These are phyloP conservation scores for Drosophila buzzatii DNA, from an alignment of 2,888 invertebrate species.

Conservation along the genomic window DNA sequence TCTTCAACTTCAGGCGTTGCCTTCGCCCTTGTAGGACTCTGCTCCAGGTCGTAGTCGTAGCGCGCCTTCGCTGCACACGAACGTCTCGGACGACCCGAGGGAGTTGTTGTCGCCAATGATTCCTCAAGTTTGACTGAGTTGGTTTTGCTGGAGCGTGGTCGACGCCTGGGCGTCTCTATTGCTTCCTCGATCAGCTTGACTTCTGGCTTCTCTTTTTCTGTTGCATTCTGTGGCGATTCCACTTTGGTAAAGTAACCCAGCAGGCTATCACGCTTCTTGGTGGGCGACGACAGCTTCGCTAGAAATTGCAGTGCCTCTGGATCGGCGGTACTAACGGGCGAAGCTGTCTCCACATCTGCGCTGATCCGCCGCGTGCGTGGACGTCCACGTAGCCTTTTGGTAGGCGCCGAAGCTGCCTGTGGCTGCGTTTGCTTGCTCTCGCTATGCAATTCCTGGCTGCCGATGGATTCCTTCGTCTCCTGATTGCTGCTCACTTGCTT, in stretches of 20 bases:
- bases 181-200: background rate
- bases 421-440: background rate
- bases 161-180: slow-evolving; percentile 48
- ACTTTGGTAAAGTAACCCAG: slow-evolving; percentile 87
- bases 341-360: slow-evolving; percentile 56
- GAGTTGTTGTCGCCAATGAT: slow-evolving; percentile 33
- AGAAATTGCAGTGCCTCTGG: slow-evolving; percentile 86
- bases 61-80: slow-evolving; percentile 81
- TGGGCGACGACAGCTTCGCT: slow-evolving; percentile 87
- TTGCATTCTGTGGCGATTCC: slow-evolving; percentile 65
- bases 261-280: slow-evolving; percentile 88
- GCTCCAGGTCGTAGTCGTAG: slow-evolving; percentile 81
- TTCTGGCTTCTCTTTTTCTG: background rate
- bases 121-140: slow-evolving; percentile 11
- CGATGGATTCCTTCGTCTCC: background rate
- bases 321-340: slow-evolving; percentile 37
- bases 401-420: slow-evolving; percentile 38
- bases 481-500: background rate
- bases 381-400: slow-evolving; percentile 59
- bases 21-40: slow-evolving; percentile 66
- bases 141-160: slow-evolving; percentile 37
- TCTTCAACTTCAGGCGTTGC: slow-evolving; percentile 2
- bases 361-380: slow-evolving; percentile 56
- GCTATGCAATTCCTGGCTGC: background rate
- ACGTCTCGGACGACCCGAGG: slow-evolving; percentile 78